Evolutionary conservation across 1,140 invertebrate genomes (phyloP).

Genomic region (Rhizoglyphus robini): DNA sequence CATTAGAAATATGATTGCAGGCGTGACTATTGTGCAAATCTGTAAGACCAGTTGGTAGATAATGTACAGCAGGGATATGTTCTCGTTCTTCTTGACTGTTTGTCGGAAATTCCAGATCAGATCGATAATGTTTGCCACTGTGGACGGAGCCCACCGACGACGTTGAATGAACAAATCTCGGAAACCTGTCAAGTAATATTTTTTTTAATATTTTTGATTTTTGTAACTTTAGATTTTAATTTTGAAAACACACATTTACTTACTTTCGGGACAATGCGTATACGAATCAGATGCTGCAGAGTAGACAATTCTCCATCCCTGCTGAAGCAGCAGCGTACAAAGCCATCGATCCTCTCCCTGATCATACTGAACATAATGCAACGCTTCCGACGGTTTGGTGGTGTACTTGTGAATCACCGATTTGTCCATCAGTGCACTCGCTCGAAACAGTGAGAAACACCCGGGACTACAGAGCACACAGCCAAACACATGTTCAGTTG

Average conservation of each 20-base stretch:
- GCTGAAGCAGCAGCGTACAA: constrained; percentile 47
- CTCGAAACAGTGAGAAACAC: constrained; percentile 73
- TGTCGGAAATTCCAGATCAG: constrained; percentile 40
- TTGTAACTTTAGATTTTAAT: too few relatives aligned
- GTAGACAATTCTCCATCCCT: constrained; percentile 50
- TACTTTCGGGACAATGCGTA: constrained; percentile 50
- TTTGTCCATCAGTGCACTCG: constrained; percentile 45
- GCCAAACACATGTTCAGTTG: constrained; percentile 94
- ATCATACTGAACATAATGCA: constrained; percentile 48
- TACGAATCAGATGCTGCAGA: constrained; percentile 49
- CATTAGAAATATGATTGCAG: constrained; percentile 49
- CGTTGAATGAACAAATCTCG: constrained; percentile 48
- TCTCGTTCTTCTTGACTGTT: constrained; percentile 42
- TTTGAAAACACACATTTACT: too few relatives aligned
- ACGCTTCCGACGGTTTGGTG: constrained; percentile 39
- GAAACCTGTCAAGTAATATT: too few relatives aligned
- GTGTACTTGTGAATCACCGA: constrained; percentile 47
- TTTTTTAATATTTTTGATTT: too few relatives aligned
- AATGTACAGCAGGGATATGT: constrained; percentile 46
- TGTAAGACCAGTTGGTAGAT: constrained; percentile 40
- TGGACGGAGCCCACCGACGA: too few relatives aligned
- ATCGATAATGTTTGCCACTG: constrained; percentile 51
- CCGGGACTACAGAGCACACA: constrained; percentile 96
- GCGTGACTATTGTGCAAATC: constrained; percentile 44
- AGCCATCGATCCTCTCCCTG: constrained; percentile 53